A percentile compares a stretch with the other conserved stretches of the same genome.
These are phyloP conservation scores for Pinctada fucata DNA, from an alignment of 2,888 invertebrate species.

Conservation along the genomic window DNA sequence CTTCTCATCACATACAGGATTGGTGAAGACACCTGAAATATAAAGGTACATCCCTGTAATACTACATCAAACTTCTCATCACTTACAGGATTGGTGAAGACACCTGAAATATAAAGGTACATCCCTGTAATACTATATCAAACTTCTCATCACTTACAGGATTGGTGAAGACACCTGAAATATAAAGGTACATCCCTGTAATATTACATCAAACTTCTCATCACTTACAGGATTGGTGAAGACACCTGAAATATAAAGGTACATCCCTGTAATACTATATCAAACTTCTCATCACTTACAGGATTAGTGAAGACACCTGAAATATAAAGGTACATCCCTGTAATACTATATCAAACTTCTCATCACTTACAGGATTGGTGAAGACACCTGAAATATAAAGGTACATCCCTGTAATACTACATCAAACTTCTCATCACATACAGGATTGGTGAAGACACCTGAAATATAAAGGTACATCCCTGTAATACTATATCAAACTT, in stretches of 20 bases:
- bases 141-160: constrained; percentile 51
- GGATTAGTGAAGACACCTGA: constrained; percentile 49
- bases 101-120: constrained; percentile 40
- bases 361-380: constrained; percentile 43
- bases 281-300: constrained; percentile 53
- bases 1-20: constrained; percentile 43
- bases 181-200: too few species aligned
- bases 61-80: constrained; percentile 58
- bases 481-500: constrained; percentile 55
- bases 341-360: constrained; percentile 67
- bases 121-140: constrained; percentile 43
- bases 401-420: constrained; percentile 31
- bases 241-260: constrained; percentile 42
- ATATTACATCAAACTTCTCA: constrained; percentile 55
- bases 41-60: not conserved
- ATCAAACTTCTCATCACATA: constrained; percentile 54
- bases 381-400: constrained; percentile 45
- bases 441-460: constrained; percentile 49
- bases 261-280: constrained; percentile 78
- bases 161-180: constrained; percentile 47
- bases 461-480: not conserved
- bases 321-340: constrained; percentile 76
- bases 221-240: constrained; percentile 44
- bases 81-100: constrained; percentile 42
- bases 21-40: constrained; percentile 48